phyloP scores from a whole-genome alignment of 2,888 invertebrate genomes.

The Globia sparganii region DNA sequence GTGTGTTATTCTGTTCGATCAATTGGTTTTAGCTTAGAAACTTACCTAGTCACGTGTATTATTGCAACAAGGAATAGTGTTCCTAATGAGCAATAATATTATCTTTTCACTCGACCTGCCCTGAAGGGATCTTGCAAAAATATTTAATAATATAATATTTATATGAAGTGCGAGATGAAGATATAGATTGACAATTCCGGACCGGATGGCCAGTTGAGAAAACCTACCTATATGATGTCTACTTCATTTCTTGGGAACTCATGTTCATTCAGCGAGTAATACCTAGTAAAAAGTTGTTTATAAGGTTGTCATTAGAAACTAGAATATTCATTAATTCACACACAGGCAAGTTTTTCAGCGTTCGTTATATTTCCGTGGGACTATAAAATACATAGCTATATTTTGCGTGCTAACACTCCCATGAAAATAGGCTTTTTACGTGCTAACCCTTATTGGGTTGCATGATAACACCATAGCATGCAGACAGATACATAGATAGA shows the following conservation, averaged over 20 bases:
- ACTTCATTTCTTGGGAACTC: constrained; percentile 23
- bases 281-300: constrained; percentile 44
- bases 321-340: constrained; percentile 62
- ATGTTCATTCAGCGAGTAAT: constrained; percentile 8
- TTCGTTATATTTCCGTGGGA: constrained; percentile 65
- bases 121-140: background rate
- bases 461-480: constrained; percentile 35
- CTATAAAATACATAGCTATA: constrained; percentile 44
- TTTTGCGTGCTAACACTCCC: constrained; percentile 61
- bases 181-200: background rate
- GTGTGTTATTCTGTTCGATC: background rate
- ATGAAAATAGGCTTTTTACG: constrained; percentile 55
- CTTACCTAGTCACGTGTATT: background rate
- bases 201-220: background rate
- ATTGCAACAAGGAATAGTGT: background rate
- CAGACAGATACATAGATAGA: constrained; percentile 10
- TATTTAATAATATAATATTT: too few species aligned
- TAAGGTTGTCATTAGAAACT: constrained; percentile 49
- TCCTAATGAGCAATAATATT: background rate
- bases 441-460: constrained; percentile 55
- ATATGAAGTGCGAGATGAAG: background rate
- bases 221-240: background rate
- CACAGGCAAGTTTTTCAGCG: constrained; percentile 50
- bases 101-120: background rate
- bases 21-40: background rate